Evolutionary conservation across 1,140 invertebrate genomes (phyloP).

Genomic region (Nautilus pompilius): DNA sequence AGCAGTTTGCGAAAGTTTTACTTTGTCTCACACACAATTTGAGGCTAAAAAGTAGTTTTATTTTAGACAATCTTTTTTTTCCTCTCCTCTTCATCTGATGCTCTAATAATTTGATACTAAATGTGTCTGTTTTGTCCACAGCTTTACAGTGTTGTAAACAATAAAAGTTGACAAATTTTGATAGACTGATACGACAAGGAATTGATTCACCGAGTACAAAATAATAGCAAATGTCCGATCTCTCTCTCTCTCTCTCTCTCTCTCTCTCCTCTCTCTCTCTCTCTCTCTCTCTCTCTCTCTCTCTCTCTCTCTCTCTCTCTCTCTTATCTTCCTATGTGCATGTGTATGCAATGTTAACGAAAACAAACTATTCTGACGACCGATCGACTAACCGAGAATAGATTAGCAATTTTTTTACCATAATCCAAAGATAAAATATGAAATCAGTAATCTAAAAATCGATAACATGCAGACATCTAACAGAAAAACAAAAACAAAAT

Average conservation of each 20-base stretch:
- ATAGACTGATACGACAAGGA: background rate
- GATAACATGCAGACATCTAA: background rate
- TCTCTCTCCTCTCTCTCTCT: background rate
- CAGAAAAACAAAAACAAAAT: background rate
- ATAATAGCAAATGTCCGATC: no score
- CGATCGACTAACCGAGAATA: background rate
- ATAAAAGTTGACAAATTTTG: background rate
- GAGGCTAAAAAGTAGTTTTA: no score
- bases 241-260: background rate
- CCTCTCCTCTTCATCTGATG: background rate
- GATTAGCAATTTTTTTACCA: background rate
- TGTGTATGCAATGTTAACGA: background rate
- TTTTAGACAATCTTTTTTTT: background rate
- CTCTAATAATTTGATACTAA: background rate
- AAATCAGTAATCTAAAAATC: background rate
- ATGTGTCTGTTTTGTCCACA: background rate
- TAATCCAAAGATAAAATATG: background rate
- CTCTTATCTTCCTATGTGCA: background rate
- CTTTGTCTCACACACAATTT: no score
- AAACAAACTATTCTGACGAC: background rate
- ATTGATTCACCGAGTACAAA: no score
- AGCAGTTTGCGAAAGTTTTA: no score
- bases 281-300: background rate
- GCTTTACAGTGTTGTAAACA: background rate
- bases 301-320: background rate